Percentiles rank a stretch among this genome's conserved stretches.
phyloP scores from a whole-genome alignment of 2,797 vertebrate genomes.

The Botia almorhae region DNA sequence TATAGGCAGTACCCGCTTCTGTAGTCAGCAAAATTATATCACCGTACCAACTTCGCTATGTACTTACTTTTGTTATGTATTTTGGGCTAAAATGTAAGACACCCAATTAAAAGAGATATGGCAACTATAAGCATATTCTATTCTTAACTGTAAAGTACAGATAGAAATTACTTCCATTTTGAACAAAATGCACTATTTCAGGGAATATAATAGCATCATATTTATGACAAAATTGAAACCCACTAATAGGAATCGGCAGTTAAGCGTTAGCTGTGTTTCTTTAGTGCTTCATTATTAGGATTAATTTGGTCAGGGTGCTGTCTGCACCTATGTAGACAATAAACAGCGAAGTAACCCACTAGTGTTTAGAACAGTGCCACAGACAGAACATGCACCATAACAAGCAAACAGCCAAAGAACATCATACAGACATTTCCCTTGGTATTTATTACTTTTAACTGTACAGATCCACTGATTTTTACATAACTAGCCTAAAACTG shows the following conservation, averaged over 20 bases:
- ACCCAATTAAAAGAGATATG: not conserved
- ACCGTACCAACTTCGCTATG: too few relatives aligned
- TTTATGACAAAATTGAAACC: not conserved
- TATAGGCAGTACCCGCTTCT: not conserved
- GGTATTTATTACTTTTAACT: not conserved
- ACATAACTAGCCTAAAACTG: not conserved
- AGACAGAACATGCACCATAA: slow-evolving; percentile 16
- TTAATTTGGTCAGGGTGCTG: not conserved
- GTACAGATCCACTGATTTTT: slow-evolving; percentile 24
- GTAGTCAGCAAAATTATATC: not conserved
- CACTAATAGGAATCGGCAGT: not conserved
- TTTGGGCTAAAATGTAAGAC: not conserved
- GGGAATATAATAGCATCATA: not conserved
- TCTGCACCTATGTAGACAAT: not conserved
- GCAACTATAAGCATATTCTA: not conserved
- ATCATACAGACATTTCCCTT: not conserved
- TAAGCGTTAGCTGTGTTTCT: too few relatives aligned
- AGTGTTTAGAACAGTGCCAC: not conserved
- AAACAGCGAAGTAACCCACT: not conserved
- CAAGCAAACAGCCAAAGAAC: slow-evolving; percentile 1
- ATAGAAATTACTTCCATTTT: too few relatives aligned
- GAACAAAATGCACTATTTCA: not conserved
- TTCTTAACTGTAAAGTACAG: not conserved
- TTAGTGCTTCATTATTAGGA: too few relatives aligned
- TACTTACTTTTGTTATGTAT: too few relatives aligned